Conservation (phyloP, 1,140 invertebrate species). For the Drosophila ogumai region DNA sequence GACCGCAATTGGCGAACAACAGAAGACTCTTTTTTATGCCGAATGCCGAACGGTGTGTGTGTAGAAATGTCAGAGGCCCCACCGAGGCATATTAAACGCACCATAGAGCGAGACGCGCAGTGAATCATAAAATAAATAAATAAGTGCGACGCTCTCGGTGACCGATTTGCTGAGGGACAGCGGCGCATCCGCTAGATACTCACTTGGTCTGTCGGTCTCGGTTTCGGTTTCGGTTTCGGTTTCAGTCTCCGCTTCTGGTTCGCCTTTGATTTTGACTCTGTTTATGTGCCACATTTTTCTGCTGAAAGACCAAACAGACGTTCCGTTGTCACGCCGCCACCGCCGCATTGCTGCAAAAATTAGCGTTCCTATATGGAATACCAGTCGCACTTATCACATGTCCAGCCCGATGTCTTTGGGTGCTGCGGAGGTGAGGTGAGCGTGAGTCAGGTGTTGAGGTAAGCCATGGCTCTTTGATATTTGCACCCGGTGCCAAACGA, state of each 20-base stretch:
- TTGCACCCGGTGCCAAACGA: constrained; percentile 43
- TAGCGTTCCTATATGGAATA: constrained; percentile 48
- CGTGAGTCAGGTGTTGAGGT: constrained; percentile 55
- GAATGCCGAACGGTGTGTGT: constrained; percentile 11
- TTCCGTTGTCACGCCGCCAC: constrained; percentile 36
- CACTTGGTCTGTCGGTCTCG: constrained; percentile 8
- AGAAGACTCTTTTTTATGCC: constrained; percentile 43
- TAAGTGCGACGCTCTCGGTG: constrained; percentile 53
- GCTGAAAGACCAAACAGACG: constrained; percentile 59
- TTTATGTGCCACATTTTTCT: constrained; percentile 60
- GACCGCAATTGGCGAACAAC: constrained; percentile 57
- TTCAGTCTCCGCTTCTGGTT: constrained; percentile 23
- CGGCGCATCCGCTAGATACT: constrained; percentile 64
- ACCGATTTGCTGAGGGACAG: constrained; percentile 57
- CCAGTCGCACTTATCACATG: constrained; percentile 44
- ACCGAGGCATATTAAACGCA: constrained; percentile 48
- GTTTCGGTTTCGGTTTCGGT: constrained; percentile 11
- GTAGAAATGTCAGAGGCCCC: constrained; percentile 57
- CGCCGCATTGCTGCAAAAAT: constrained; percentile 58
- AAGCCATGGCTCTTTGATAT: constrained; percentile 45
- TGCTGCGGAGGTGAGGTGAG: constrained; percentile 3
- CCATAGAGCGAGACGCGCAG: constrained; percentile 33
- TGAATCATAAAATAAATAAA: constrained; percentile 68
- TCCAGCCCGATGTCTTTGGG: constrained; percentile 31
- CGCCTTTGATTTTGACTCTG: constrained; percentile 27